Evolutionary conservation across 2,113 vertebrate species (phyloP).

Genomic region (Alethe castanea): DNA sequence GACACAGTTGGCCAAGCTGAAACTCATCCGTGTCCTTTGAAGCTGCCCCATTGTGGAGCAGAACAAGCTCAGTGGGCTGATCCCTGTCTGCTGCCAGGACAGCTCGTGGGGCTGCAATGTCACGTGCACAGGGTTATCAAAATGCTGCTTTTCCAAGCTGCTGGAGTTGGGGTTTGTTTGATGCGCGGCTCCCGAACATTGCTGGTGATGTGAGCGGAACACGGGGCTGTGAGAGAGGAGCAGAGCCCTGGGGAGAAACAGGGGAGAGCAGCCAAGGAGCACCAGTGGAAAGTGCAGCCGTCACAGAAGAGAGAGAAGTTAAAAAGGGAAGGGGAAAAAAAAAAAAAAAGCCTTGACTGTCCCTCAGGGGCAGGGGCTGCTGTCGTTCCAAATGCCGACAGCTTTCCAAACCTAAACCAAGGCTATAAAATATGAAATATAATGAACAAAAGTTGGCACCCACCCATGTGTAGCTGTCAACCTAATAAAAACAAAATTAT

Average conservation of each 20-base stretch:
- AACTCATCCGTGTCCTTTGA: background rate
- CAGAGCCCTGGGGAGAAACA: slow-evolving; percentile 8
- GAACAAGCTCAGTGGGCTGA: background rate
- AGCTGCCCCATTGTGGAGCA: background rate
- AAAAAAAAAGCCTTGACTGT: slow-evolving; percentile 20
- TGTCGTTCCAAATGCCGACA: slow-evolving; percentile 68
- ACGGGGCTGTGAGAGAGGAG: background rate
- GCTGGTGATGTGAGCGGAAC: background rate
- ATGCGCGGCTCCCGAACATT: background rate
- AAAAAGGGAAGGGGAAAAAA: slow-evolving; percentile 16
- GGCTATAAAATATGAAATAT: slow-evolving; percentile 73
- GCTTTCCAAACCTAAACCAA: slow-evolving; percentile 66
- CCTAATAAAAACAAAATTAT: slow-evolving; percentile 72
- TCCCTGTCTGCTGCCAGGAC: background rate
- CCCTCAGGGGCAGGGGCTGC: slow-evolving; percentile 66
- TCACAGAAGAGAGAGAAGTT: slow-evolving; percentile 56
- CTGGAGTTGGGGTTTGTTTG: background rate
- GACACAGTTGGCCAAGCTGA: background rate
- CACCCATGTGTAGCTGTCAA: slow-evolving; percentile 66
- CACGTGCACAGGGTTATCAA: background rate
- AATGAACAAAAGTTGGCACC: slow-evolving; percentile 70
- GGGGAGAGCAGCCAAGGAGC: slow-evolving; percentile 21
- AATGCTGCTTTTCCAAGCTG: background rate
- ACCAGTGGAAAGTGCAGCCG: slow-evolving; percentile 61
- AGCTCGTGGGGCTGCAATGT: background rate